A percentile compares a stretch with the other conserved stretches of the same genome.
These are phyloP conservation scores for Halichoerus grypus DNA, from an alignment of 2,113 vertebrate species.

Conservation along the genomic window DNA sequence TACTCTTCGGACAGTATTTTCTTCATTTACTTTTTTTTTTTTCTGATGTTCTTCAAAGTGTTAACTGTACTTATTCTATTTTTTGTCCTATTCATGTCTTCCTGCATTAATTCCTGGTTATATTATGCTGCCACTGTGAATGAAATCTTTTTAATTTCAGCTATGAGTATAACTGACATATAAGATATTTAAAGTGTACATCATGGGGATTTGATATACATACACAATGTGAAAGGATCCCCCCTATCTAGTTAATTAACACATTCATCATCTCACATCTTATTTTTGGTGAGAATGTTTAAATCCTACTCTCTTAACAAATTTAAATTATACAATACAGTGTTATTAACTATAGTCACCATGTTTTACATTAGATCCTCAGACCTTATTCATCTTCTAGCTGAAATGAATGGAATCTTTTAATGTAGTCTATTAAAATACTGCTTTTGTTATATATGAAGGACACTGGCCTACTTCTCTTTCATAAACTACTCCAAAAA, in stretches of 20 bases:
- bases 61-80: neutral
- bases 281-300: neutral
- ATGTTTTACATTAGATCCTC: neutral
- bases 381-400: neutral
- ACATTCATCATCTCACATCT: neutral
- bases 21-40: neutral
- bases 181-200: neutral
- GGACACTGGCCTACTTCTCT: neutral
- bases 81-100: neutral
- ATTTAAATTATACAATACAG: neutral
- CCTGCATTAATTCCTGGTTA: neutral
- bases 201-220: neutral
- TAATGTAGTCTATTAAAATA: conserved; percentile 14
- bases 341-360: neutral
- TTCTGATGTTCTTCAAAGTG: neutral
- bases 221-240: neutral
- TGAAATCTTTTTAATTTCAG: neutral
- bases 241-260: neutral
- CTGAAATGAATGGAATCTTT: neutral
- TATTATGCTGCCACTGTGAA: neutral
- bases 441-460: conserved; percentile 4
- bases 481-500: conserved; percentile 21
- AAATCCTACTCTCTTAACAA: neutral
- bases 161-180: neutral
- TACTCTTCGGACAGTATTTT: neutral